Evolutionary conservation across 2,797 vertebrate species (phyloP).

Genomic region (Spatula versicolor): DNA sequence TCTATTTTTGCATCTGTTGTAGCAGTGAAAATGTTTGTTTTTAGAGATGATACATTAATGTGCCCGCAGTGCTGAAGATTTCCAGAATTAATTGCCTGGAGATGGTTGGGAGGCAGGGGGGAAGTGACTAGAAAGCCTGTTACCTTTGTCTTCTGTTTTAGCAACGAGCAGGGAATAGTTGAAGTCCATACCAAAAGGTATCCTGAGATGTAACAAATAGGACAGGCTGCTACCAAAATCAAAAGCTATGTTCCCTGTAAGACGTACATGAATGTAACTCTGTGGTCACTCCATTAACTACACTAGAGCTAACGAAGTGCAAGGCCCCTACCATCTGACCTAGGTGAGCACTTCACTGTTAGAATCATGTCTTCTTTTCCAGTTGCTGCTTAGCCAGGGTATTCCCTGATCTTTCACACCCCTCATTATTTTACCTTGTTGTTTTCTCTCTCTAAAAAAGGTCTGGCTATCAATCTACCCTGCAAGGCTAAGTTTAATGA

Average conservation of each 20-base stretch:
- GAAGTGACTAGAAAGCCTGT: background rate
- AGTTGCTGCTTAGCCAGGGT: background rate
- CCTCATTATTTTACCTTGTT: background rate
- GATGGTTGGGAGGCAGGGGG: too few relatives aligned
- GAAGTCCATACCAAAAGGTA: background rate
- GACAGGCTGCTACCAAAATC: background rate
- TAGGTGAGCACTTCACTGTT: background rate
- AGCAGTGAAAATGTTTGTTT: background rate
- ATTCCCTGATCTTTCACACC: background rate
- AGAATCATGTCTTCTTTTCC: background rate
- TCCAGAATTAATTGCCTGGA: background rate
- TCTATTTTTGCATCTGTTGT: background rate
- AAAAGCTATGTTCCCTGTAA: background rate
- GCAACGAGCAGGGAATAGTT: background rate
- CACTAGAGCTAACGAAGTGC: background rate
- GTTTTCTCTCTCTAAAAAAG: background rate
- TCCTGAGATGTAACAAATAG: accelerated
- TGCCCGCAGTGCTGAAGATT: background rate
- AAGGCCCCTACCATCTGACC: background rate
- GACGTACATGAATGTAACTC: background rate
- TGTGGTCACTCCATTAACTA: background rate
- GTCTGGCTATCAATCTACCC: background rate
- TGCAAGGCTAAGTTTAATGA: background rate
- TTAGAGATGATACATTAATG: background rate
- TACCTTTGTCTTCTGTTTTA: background rate